These are phyloP conservation scores for Ceratosolen solmsi DNA, from an alignment of 1,140 invertebrate genomes.

Conservation along the genomic window DNA sequence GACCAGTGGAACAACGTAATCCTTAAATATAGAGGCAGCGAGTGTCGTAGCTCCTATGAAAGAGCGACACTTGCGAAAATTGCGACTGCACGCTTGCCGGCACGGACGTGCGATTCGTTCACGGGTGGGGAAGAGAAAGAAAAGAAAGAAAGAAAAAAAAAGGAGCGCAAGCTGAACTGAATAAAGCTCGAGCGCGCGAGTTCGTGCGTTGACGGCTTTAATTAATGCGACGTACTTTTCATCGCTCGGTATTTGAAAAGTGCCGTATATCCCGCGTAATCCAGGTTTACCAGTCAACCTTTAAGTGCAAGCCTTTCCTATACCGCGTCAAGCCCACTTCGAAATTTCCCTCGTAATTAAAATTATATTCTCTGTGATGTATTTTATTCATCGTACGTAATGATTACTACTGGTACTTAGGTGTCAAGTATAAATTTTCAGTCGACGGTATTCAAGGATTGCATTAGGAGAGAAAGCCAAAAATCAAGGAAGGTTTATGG, in stretches of 20 bases:
- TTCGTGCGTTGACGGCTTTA: slow-evolving; percentile 56
- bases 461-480: too few species aligned
- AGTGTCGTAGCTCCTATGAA: neutral
- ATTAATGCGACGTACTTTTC: slow-evolving; percentile 69
- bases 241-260: slow-evolving; percentile 39
- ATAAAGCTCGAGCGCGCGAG: slow-evolving; percentile 22
- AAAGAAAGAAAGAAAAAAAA: neutral
- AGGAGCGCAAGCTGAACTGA: neutral
- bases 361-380: neutral
- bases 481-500: too few species aligned
- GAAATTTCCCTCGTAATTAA: neutral
- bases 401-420: neutral
- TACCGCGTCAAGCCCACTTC: neutral
- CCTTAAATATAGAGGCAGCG: slow-evolving; percentile 26
- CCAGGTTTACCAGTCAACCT: neutral
- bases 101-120: neutral
- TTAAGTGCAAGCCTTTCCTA: neutral
- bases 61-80: neutral
- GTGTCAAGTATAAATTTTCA: neutral
- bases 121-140: neutral
- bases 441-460: neutral
- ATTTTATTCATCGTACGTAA: neutral
- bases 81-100: neutral
- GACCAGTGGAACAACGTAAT: slow-evolving; percentile 11
- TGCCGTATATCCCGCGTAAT: slow-evolving; percentile 17